A percentile compares a stretch with the other conserved stretches of the same genome.
Evolutionary conservation across 2,888 invertebrate species (phyloP).

Genomic region (Griposia aprilina): DNA sequence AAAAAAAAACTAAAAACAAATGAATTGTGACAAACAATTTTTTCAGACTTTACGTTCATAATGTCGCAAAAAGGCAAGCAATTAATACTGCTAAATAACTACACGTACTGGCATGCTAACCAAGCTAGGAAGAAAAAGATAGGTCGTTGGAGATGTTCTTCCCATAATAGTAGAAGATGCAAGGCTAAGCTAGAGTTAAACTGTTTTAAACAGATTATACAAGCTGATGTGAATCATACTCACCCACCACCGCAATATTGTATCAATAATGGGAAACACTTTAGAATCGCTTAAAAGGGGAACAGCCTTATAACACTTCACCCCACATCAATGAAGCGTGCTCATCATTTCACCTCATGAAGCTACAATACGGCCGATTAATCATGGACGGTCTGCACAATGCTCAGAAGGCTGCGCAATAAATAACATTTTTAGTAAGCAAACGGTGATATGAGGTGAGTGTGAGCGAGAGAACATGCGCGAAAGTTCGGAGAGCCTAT

Average conservation of each 20-base stretch:
- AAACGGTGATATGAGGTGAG: neutral
- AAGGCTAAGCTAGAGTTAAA: conserved; percentile 52
- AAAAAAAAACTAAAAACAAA: neutral
- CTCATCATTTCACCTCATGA: neutral
- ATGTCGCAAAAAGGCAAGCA: conserved; percentile 62
- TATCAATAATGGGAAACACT: conserved; percentile 43
- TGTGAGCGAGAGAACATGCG: neutral
- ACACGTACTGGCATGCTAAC: conserved; percentile 62
- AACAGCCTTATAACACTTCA: neutral
- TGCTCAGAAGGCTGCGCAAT: neutral
- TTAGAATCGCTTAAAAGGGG: conserved; percentile 27
- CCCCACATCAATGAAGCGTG: neutral
- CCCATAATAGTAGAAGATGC: conserved; percentile 52
- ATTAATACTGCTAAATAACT: conserved; percentile 62
- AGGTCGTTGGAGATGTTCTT: conserved; percentile 46
- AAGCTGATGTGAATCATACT: conserved; percentile 47
- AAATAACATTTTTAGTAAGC: neutral
- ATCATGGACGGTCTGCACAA: neutral
- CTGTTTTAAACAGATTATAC: conserved; percentile 37
- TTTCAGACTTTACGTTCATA: conserved; percentile 58
- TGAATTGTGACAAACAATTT: conserved; percentile 15
- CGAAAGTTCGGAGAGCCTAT: neutral
- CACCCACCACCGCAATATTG: conserved; percentile 48
- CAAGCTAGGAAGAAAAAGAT: conserved; percentile 33
- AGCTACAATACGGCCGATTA: neutral